A percentile compares a stretch with the other conserved stretches of the same genome.
Conservation (phyloP, 2,113 vertebrate species). For the Rhabdornis inornatus region DNA sequence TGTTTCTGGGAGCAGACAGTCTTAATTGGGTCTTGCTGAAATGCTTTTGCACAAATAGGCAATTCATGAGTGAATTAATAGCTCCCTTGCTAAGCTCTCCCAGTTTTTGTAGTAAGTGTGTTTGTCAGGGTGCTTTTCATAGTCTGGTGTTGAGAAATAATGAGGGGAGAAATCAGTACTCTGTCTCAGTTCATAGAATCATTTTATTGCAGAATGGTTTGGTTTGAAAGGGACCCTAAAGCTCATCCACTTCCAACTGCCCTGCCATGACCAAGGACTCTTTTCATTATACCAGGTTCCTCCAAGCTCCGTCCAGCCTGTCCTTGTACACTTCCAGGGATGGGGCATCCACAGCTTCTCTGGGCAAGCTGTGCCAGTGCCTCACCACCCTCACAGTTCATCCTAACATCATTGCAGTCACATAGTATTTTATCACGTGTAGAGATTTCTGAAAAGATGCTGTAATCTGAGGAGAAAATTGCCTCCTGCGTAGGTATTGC, state of each 20-base stretch:
- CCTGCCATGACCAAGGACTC: background rate
- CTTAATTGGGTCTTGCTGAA: background rate
- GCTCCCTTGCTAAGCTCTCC: background rate
- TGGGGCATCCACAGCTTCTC: background rate
- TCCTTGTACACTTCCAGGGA: background rate
- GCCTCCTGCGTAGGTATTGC: background rate
- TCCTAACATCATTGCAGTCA: rapidly evolving
- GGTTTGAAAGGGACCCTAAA: background rate
- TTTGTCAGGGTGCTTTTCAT: background rate
- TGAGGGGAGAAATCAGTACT: background rate
- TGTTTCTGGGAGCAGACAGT: background rate
- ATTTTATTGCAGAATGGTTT: background rate
- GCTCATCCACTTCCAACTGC: background rate
- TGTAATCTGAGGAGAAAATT: background rate
- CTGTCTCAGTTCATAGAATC: background rate
- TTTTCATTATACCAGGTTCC: background rate
- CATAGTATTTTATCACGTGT: background rate
- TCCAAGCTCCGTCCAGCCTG: background rate
- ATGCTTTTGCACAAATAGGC: background rate
- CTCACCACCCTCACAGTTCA: background rate
- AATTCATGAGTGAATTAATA: background rate
- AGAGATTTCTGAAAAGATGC: background rate
- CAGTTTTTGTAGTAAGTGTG: background rate
- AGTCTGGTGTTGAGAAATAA: background rate
- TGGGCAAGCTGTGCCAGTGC: background rate